phyloP scores from a whole-genome alignment of 2,888 invertebrate species.

The Portevinia maculata region DNA sequence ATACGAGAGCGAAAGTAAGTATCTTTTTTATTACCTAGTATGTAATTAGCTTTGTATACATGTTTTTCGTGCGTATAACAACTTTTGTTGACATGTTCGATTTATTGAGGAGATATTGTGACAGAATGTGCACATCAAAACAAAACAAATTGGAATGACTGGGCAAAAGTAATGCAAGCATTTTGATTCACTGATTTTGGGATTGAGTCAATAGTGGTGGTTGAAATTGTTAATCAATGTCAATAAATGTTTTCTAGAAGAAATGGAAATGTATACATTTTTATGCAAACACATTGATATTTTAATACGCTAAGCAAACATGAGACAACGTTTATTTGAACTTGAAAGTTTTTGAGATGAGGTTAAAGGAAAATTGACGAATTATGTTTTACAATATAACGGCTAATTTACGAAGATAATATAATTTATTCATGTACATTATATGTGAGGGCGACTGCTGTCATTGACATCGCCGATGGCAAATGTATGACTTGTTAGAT shows the following conservation, averaged over 20 bases:
- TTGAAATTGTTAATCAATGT: conserved; percentile 41
- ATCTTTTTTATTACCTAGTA: not conserved
- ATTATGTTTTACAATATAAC: too few species aligned
- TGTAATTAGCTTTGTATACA: not conserved
- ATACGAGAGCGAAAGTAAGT: conserved; percentile 81
- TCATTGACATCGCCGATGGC: too few species aligned
- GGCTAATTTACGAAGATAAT: too few species aligned
- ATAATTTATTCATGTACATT: too few species aligned
- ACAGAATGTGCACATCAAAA: not conserved
- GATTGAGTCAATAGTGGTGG: conserved; percentile 33
- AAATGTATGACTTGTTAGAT: too few species aligned
- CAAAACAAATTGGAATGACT: conserved; percentile 5
- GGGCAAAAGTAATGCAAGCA: conserved; percentile 12
- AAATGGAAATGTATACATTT: not conserved
- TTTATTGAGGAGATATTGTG: not conserved
- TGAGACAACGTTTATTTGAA: conserved; percentile 1
- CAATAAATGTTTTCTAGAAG: conserved; percentile 32
- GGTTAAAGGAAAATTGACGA: not conserved
- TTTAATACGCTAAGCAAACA: conserved; percentile 14
- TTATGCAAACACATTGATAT: conserved; percentile 19
- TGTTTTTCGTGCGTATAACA: not conserved
- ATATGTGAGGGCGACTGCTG: too few species aligned
- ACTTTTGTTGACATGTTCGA: conserved; percentile 31
- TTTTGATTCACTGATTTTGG: conserved; percentile 25
- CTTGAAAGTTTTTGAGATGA: not conserved